phyloP scores from a whole-genome alignment of 1,140 invertebrate species.

The Phortica variegata region DNA sequence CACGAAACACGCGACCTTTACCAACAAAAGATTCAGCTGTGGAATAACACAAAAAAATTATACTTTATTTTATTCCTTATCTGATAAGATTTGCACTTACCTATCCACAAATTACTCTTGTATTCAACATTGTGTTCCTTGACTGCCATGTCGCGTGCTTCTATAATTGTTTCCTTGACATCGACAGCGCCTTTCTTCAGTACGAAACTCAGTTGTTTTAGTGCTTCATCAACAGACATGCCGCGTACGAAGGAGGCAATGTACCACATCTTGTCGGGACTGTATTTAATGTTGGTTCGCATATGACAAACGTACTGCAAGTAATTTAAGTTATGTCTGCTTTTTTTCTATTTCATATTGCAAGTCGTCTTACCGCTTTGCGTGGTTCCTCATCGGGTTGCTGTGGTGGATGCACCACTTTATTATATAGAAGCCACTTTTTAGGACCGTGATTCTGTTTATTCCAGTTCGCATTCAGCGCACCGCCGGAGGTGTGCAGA shows the following conservation, averaged over 20 bases:
- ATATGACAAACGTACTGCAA: constrained; percentile 84
- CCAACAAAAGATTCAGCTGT: constrained; percentile 84
- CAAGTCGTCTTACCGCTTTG: constrained; percentile 73
- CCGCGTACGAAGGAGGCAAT: constrained; percentile 82
- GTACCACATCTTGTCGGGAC: constrained; percentile 90
- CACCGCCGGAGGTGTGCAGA: constrained; percentile 34
- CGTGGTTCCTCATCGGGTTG: constrained; percentile 69
- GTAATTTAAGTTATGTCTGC: neutral
- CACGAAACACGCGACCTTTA: constrained; percentile 77
- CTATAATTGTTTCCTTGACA: constrained; percentile 78
- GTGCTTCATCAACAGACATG: constrained; percentile 89
- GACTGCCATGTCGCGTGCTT: constrained; percentile 87
- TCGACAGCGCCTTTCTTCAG: constrained; percentile 78
- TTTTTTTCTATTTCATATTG: neutral
- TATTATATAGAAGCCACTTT: constrained; percentile 68
- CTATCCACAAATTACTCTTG: constrained; percentile 93
- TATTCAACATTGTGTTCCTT: constrained; percentile 92
- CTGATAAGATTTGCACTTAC: constrained; percentile 61
- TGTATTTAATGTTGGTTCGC: constrained; percentile 83
- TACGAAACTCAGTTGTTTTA: constrained; percentile 85
- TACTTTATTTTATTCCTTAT: neutral
- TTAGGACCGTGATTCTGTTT: constrained; percentile 54
- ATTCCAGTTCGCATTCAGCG: constrained; percentile 39
- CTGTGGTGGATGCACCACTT: constrained; percentile 78
- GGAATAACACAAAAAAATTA: constrained; percentile 33